A percentile compares a stretch with the other conserved stretches of the same genome.
phyloP scores from a whole-genome alignment of 30 jellyfish, hydroid and myxozoan species.

The Hydractinia symbiolongicarpus region DNA sequence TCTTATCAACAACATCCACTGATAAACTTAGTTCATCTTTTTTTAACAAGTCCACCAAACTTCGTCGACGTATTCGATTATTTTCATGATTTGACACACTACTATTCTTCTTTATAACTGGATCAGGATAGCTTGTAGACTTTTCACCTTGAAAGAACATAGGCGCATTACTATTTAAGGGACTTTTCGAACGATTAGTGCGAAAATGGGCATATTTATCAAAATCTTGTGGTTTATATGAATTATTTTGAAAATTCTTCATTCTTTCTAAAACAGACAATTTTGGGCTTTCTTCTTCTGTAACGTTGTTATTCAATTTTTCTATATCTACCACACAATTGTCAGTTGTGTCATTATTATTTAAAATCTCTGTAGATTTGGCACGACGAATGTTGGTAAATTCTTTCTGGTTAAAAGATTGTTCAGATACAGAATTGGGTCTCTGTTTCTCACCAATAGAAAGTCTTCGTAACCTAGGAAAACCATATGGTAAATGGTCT shows the following conservation, averaged over 20 bases:
- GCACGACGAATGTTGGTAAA: not conserved
- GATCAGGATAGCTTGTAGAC: not conserved
- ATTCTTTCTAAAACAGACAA: not conserved
- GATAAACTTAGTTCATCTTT: conserved; percentile 25
- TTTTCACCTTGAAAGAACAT: not conserved
- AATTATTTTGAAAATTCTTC: not conserved
- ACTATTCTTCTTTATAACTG: not conserved
- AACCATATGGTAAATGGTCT: not conserved
- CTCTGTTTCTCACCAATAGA: not conserved
- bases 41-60: conserved; percentile 26
- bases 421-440: not conserved
- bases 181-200: not conserved
- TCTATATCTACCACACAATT: not conserved
- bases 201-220: not conserved
- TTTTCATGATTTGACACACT: not conserved
- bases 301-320: not conserved
- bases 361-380: not conserved
- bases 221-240: not conserved
- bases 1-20: conserved; percentile 17
- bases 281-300: not conserved
- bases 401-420: not conserved
- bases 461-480: not conserved
- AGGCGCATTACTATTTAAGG: not conserved
- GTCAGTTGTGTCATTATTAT: conserved; percentile 4
- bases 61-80: not conserved